Evolutionary conservation across 35 echinoderm and acorn worm species (phyloP), one percentile per base, ranked within the genome.

Genomic region (Apostichopus parvimensis): DNA sequence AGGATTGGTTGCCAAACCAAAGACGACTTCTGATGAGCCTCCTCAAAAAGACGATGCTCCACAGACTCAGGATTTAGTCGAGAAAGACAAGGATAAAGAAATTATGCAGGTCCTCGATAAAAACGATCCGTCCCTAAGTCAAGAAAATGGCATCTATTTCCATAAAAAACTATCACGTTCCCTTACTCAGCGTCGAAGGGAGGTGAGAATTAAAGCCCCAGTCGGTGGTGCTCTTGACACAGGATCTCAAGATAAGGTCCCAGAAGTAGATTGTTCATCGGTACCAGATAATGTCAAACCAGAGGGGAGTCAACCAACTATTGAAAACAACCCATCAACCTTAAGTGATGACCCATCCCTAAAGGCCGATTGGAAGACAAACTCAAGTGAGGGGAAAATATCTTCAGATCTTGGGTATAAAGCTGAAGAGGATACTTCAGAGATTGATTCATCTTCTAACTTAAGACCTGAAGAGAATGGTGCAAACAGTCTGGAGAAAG

Each of bases 141-240:
- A 61, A 65, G 86, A 88, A 88, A 88, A 88, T 73, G 86, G 86
- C 8, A 66, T 88, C 54, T 88, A 88, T 45, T 88, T 88, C 60
- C 86, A 88, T 23, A 88, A 88, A 64, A 88, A 88, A 45, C 86
- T 88, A 18, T 88, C 86, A 28, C 53, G 57, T 11, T 88, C 86
- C 13, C 64, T 88, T 52, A 53, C 57, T 23, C 86, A 88, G 64
- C 23, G 86, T 5, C 58, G 86, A 6, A 88, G 86, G 62, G 86
- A 88, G 86, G 86, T 66, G 45, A 68, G 86, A 68, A 72, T 61
- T 54, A 88, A 88, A 53, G 14, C 86, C n/a, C 15, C 71, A 2
- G 71, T 75, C n/a, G 71, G 17, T 4, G 64, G 64, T 5, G 21
- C 15, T n/a, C 17, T 75, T 75, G 71, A 75, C n/a, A 22, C 71